Conservation (phyloP, 2,113 vertebrate species). For the Microtus richardsoni region DNA sequence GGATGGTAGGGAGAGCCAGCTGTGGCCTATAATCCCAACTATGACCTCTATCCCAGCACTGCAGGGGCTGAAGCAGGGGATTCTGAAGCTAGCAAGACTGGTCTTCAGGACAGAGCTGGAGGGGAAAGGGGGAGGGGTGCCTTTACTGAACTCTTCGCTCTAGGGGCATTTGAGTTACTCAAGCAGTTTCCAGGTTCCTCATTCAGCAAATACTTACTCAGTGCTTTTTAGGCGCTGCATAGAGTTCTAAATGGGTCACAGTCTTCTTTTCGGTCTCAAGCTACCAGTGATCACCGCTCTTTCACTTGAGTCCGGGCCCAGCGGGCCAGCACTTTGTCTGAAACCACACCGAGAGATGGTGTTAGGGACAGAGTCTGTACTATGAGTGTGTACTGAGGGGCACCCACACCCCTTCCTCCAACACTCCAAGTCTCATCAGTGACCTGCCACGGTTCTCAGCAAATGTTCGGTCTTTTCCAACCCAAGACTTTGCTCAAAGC, state of each 20-base stretch:
- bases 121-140: neutral
- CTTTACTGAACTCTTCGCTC: neutral
- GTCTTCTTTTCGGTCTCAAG: neutral
- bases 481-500: conserved; percentile 12
- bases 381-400: neutral
- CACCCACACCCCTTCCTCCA: neutral
- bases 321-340: neutral
- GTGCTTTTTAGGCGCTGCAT: neutral
- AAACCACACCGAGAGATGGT: neutral
- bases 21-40: neutral
- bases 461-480: neutral
- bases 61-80: neutral
- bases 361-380: neutral
- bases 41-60: neutral
- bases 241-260: neutral
- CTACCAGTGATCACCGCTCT: neutral
- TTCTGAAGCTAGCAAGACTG: neutral
- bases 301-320: neutral
- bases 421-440: neutral
- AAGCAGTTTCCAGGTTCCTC: neutral
- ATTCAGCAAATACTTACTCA: neutral
- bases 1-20: neutral
- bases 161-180: neutral
- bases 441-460: neutral
- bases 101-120: no score